phyloP scores from a whole-genome alignment of 30 jellyfish, hydroid and myxozoan genomes.

The Turritopsis dohrnii region DNA sequence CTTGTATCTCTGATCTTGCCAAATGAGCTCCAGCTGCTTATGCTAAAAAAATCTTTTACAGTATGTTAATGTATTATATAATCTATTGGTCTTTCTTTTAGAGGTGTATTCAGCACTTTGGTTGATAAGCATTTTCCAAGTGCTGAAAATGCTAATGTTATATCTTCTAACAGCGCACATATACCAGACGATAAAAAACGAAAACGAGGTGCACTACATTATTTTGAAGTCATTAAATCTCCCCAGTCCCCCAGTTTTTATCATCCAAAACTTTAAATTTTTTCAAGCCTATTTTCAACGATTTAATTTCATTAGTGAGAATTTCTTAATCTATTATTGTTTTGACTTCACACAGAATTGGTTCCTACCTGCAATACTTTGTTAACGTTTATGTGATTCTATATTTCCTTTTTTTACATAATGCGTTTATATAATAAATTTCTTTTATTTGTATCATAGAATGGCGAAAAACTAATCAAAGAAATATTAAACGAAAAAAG shows the following conservation, averaged over 20 bases:
- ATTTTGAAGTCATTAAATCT: too few relatives aligned
- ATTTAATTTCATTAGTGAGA: too few relatives aligned
- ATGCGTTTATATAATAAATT: not conserved
- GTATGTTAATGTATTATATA: too few relatives aligned
- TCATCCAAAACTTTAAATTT: too few relatives aligned
- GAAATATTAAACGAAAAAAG: constrained; percentile 29
- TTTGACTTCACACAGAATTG: too few relatives aligned
- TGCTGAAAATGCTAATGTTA: constrained; percentile 28
- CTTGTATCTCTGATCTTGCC: not conserved
- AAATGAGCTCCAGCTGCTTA: not conserved
- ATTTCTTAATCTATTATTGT: too few relatives aligned
- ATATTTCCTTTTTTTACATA: not conserved
- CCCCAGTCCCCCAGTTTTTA: not conserved
- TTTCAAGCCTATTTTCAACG: too few relatives aligned
- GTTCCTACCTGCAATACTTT: too few relatives aligned
- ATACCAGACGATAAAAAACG: constrained; percentile 20
- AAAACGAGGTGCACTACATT: constrained; percentile 35
- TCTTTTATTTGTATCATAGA: too few relatives aligned
- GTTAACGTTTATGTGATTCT: too few relatives aligned
- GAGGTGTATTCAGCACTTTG: constrained; percentile 83
- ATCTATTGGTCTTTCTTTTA: constrained; percentile 12
- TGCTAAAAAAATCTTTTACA: too few relatives aligned
- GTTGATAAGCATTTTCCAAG: constrained; percentile 95
- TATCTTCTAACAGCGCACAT: not conserved
- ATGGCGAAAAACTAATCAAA: constrained; percentile 37